phyloP scores from a whole-genome alignment of 2,888 invertebrate species.

The Thymelicus acteon region DNA sequence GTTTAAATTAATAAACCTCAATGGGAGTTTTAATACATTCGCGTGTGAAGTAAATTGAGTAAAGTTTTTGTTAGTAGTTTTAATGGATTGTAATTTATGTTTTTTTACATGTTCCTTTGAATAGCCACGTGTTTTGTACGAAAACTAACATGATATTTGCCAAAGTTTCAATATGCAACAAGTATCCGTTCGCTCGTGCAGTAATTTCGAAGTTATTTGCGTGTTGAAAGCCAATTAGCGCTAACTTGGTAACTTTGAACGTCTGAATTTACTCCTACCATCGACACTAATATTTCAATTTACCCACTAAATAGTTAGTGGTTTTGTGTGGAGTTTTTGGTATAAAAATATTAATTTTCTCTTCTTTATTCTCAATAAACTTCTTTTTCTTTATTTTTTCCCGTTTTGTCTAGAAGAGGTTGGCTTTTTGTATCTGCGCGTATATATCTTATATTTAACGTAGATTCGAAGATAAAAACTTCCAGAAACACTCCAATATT shows the following conservation, averaged over 20 bases:
- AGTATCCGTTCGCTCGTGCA: conserved; percentile 23
- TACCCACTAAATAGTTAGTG: background rate
- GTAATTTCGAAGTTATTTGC: conserved; percentile 33
- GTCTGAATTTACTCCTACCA: conserved; percentile 24
- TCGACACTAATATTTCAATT: conserved; percentile 29
- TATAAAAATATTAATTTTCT: too few relatives aligned
- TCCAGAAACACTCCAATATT: too few relatives aligned
- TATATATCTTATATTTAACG: too few relatives aligned
- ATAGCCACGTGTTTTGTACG: background rate
- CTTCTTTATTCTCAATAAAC: too few relatives aligned
- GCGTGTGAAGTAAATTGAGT: conserved; percentile 2
- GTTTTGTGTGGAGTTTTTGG: background rate
- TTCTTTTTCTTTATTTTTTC: too few relatives aligned
- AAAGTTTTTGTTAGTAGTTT: background rate
- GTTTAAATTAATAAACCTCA: conserved; percentile 21
- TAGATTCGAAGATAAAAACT: too few relatives aligned
- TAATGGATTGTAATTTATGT: background rate
- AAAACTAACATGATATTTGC: background rate
- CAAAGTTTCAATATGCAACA: conserved; percentile 29
- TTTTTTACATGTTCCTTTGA: background rate
- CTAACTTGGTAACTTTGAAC: conserved; percentile 27
- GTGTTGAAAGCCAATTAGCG: conserved; percentile 34
- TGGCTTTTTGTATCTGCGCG: too few relatives aligned
- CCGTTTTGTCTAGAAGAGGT: too few relatives aligned
- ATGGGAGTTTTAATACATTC: conserved; percentile 10